A percentile compares a stretch with the other conserved stretches of the same genome.
Evolutionary conservation across 2,888 invertebrate genomes (phyloP).

Genomic region (Acrobasis repandana): DNA sequence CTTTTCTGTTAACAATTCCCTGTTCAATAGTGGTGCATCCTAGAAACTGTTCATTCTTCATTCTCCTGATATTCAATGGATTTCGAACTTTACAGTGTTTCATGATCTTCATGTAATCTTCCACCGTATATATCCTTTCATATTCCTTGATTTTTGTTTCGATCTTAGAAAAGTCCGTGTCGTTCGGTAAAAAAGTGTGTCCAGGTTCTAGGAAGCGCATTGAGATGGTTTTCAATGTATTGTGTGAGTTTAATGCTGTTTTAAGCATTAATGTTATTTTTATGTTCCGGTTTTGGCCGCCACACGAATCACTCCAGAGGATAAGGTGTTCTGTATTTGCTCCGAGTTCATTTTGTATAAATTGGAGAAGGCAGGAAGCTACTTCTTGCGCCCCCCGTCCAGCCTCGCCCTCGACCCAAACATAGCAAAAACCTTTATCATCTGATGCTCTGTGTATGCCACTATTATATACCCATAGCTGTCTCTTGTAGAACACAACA

Average conservation of each 20-base stretch:
- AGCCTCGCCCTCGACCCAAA: slow-evolving; percentile 38
- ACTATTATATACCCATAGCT: no score
- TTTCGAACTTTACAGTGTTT: slow-evolving; percentile 20
- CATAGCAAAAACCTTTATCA: slow-evolving; percentile 32
- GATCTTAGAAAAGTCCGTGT: slow-evolving; percentile 28
- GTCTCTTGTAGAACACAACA: no score
- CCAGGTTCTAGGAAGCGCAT: slow-evolving; percentile 27
- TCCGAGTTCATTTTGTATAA: slow-evolving; percentile 22
- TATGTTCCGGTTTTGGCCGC: slow-evolving; percentile 16
- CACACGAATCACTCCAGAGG: slow-evolving; percentile 38
- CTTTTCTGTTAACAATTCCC: slow-evolving; percentile 20
- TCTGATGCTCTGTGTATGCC: slow-evolving; percentile 35
- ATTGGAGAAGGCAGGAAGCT: slow-evolving; percentile 31
- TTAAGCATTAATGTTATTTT: slow-evolving; percentile 20
- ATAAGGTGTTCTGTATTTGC: slow-evolving; percentile 28
- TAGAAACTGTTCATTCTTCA: slow-evolving; percentile 19
- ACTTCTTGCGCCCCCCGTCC: slow-evolving; percentile 39
- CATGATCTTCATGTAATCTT: slow-evolving; percentile 26
- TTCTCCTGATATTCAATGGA: slow-evolving; percentile 19
- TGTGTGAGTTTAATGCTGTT: slow-evolving; percentile 22
- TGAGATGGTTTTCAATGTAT: slow-evolving; percentile 24
- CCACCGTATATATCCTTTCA: slow-evolving; percentile 25
- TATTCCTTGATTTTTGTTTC: slow-evolving; percentile 28
- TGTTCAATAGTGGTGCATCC: slow-evolving; percentile 7
- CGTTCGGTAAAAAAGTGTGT: slow-evolving; percentile 27